Percentiles rank a stretch among this genome's conserved stretches.
phyloP scores from a whole-genome alignment of 37 sponge, comb jelly and placozoan species.

The Chondrilla cf. caribensis region DNA sequence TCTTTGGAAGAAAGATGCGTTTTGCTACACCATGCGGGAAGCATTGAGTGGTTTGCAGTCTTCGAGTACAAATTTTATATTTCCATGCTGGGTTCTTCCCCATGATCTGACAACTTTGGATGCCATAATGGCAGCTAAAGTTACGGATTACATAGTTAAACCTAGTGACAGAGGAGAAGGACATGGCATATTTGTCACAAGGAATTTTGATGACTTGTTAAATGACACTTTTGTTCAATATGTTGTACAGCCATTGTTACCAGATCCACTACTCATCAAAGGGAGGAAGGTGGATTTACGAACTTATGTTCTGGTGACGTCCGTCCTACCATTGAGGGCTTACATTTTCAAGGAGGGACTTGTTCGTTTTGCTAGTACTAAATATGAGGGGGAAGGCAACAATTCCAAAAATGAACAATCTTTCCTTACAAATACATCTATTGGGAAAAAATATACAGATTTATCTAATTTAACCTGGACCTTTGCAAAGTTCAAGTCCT shows the following conservation, averaged over 20 bases:
- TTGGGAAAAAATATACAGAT: slow-evolving; percentile 74
- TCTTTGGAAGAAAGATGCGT: slow-evolving; percentile 84
- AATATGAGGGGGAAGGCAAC: slow-evolving; percentile 58
- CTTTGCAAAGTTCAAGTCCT: slow-evolving; percentile 51
- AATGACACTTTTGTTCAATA: slow-evolving; percentile 20
- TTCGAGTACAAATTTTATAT: slow-evolving; percentile 50
- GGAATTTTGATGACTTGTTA: slow-evolving; percentile 31
- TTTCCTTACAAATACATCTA: slow-evolving; percentile 84
- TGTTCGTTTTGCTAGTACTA: slow-evolving; percentile 77
- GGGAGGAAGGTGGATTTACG: slow-evolving; percentile 82
- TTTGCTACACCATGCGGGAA: slow-evolving; percentile 68
- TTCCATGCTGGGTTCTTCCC: slow-evolving; percentile 88
- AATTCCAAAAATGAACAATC: slow-evolving; percentile 53
- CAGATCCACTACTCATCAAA: slow-evolving; percentile 56
- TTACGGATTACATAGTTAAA: slow-evolving; percentile 64
- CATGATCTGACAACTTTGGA: slow-evolving; percentile 49
- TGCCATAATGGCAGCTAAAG: slow-evolving; percentile 24
- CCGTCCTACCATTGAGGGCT: slow-evolving; percentile 63
- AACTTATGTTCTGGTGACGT: slow-evolving; percentile 84
- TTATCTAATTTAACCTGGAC: slow-evolving; percentile 83
- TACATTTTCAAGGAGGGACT: slow-evolving; percentile 85
- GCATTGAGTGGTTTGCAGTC: slow-evolving; percentile 48
- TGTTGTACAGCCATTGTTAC: slow-evolving; percentile 78
- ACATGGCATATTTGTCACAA: slow-evolving; percentile 77
- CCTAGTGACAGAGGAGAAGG: slow-evolving; percentile 79